Base-by-base conservation (phyloP, 2,888 invertebrate genomes). In the Epirrhoe alternata region DNA sequence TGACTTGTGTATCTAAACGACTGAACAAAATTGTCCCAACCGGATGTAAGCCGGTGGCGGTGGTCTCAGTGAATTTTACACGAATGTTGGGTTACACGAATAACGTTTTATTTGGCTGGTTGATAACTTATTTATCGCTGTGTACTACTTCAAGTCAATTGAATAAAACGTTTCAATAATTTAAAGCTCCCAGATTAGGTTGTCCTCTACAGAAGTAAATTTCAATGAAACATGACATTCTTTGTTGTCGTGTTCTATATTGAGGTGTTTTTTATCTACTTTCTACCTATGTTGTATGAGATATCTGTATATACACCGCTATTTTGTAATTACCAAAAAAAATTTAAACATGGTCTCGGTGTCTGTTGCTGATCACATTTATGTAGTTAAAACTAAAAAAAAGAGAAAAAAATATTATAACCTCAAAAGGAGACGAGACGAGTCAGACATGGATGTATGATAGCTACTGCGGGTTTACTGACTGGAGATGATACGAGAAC, bases 41-140 rank as follows among this genome's bases (percentile, higher is more conserved):
- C 83, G 85, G 85, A 85, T 84, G 79, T 79, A 68, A 73, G 74
- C 70, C 73, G 68, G 75, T 74, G 71, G 70, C 73, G 68, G 75
- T 74, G 71, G 71, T 73, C 74, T 66, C 70, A 80, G 77, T 79
- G 74, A 75, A 75, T 72, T 75, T 64, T 60, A 68, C 59, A 74
- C 72, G 74, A 61, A 24, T 61, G 49, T 63, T 51, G 35, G 59
- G 33, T 2, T 60, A 59, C 55, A 58, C 35, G 33, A 61, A 69
- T 65, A 69, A 64, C 38, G 60, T 55, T 57, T 57, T 62, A 42
- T 65, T 58, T 42, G n/a, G 67, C 42, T 53, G 64, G 60, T 17
- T 52, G 60, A 64, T 60, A 67, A 64, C 24, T 63, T 63, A 67
- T 67, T 67, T 67, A 67, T 64, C 67, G 55, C 47, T 61, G 63